These are phyloP conservation scores for Macrostomum lignano DNA, from an alignment of 1,140 invertebrate species.

Conservation along the genomic window DNA sequence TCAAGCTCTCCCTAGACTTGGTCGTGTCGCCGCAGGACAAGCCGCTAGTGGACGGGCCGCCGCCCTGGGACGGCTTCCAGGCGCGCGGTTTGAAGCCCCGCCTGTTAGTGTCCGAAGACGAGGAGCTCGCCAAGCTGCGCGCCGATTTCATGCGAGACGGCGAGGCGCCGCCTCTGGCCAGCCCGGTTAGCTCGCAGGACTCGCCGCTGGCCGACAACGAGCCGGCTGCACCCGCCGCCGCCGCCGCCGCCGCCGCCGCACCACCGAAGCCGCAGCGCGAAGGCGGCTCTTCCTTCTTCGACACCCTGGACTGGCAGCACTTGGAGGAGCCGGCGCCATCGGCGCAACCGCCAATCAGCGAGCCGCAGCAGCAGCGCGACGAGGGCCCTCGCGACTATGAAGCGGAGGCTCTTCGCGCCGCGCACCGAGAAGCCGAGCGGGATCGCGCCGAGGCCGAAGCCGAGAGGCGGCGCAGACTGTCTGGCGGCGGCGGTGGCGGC, in stretches of 20 bases:
- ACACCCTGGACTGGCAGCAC: slow-evolving; percentile 13
- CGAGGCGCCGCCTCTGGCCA: slow-evolving; percentile 5
- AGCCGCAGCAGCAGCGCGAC: no score
- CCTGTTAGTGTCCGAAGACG: slow-evolving; percentile 43
- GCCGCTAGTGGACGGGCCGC: slow-evolving; percentile 27
- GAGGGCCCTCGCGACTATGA: no score
- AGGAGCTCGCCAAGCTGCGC: slow-evolving; percentile 37
- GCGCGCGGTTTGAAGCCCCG: slow-evolving; percentile 31
- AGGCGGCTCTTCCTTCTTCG: slow-evolving; percentile 11
- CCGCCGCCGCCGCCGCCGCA: no score
- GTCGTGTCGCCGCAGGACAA: slow-evolving; percentile 41
- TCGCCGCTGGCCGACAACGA: slow-evolving; percentile 5
- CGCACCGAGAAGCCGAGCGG: no score
- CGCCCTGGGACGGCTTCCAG: slow-evolving; percentile 44
- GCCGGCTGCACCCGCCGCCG: slow-evolving; percentile 1
- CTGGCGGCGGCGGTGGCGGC: no score
- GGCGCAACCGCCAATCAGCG: no score
- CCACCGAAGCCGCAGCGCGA: slow-evolving; percentile 2
- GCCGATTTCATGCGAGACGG: slow-evolving; percentile 20
- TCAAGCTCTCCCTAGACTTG: slow-evolving; percentile 41
- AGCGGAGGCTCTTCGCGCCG: no score
- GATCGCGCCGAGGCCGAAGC: no score
- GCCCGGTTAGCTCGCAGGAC: slow-evolving; percentile 3
- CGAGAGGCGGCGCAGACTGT: no score
- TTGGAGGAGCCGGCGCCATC: slow-evolving; percentile 1